Evolutionary conservation across 2,113 vertebrate genomes (phyloP).

Genomic region (Aix galericulata): DNA sequence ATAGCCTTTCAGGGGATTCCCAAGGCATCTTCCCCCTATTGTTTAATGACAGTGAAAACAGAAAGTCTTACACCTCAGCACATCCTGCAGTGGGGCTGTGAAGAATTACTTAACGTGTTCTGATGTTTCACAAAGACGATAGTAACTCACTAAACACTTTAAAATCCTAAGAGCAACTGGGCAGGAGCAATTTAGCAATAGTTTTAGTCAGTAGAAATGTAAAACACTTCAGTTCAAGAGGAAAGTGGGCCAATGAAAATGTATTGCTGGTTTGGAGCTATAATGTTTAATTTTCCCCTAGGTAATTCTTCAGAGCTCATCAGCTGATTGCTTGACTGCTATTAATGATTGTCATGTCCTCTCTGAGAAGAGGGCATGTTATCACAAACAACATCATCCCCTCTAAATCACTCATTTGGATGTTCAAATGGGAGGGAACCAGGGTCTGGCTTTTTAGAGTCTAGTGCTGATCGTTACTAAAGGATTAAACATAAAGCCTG

Average conservation of each 20-base stretch:
- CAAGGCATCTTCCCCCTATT: neutral
- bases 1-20: neutral
- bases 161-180: neutral
- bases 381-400: neutral
- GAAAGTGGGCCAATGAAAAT: neutral
- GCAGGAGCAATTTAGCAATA: neutral
- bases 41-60: neutral
- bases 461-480: neutral
- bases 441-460: neutral
- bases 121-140: neutral
- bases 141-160: neutral
- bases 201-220: neutral
- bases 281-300: neutral
- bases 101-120: neutral
- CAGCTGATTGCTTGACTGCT: neutral
- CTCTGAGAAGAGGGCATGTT: neutral
- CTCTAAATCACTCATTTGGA: neutral
- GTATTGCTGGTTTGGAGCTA: neutral
- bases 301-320: neutral
- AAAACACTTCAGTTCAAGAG: neutral
- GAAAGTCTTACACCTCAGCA: neutral
- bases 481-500: neutral
- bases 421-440: neutral
- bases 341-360: neutral
- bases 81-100: neutral